Conservation (phyloP, 2,888 invertebrate genomes). For the Sisyra nigra region DNA sequence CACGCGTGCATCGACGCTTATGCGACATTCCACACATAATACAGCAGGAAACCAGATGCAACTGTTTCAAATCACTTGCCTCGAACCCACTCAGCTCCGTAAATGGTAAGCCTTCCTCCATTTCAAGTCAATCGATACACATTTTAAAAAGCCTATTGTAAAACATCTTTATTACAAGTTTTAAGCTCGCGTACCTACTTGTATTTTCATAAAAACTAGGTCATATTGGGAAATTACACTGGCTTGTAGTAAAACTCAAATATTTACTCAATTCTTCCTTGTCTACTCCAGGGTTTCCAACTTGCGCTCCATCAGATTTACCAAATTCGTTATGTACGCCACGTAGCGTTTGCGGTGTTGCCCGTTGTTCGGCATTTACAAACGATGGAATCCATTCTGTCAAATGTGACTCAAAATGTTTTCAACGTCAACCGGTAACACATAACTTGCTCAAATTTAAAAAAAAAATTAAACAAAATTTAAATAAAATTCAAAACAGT, state of each 20-base stretch:
- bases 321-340: conserved; percentile 24
- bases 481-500: conserved; percentile 17
- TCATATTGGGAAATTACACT: too few relatives aligned
- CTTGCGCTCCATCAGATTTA: conserved; percentile 26
- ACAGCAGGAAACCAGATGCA: too few relatives aligned
- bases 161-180: too few relatives aligned
- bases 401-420: conserved; percentile 23
- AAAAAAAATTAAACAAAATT: neutral
- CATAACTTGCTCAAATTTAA: neutral
- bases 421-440: conserved; percentile 23
- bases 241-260: neutral
- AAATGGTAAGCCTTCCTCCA: neutral
- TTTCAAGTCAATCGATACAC: neutral
- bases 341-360: conserved; percentile 26
- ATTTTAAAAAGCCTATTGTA: neutral
- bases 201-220: too few relatives aligned
- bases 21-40: conserved; percentile 23
- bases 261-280: neutral
- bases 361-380: conserved; percentile 19
- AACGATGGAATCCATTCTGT: conserved; percentile 22
- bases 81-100: too few relatives aligned
- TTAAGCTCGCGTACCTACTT: too few relatives aligned
- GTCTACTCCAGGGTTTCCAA: conserved; percentile 25
- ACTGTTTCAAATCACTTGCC: too few relatives aligned
- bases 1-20: conserved; percentile 27